phyloP scores from a whole-genome alignment of 2,113 vertebrate species.

The Pelusios castaneus region DNA sequence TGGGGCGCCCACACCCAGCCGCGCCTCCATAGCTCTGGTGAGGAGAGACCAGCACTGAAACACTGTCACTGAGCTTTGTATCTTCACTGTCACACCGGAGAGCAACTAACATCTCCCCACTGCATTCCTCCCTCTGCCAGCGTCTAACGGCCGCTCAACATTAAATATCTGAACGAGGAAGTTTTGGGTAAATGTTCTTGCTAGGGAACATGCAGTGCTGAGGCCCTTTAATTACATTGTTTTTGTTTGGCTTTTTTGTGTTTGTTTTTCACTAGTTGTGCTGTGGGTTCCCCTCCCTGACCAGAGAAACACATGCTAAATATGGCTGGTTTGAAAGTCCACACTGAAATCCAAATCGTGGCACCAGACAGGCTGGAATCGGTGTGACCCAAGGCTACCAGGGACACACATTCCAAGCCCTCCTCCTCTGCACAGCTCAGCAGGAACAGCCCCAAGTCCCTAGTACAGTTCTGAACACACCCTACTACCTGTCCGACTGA shows the following conservation, averaged over 20 bases:
- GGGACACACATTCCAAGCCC: conserved; percentile 77
- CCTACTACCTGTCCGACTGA: background rate
- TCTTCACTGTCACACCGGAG: background rate
- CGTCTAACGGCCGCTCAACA: conserved; percentile 50
- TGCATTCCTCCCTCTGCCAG: background rate
- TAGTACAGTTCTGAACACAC: background rate
- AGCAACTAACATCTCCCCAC: background rate
- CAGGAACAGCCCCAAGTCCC: background rate
- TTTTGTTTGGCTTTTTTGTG: conserved; percentile 62
- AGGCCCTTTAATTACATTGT: conserved; percentile 74
- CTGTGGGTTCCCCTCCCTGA: conserved; percentile 65
- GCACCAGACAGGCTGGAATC: conserved; percentile 92
- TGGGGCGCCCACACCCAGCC: background rate
- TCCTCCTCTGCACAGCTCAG: background rate
- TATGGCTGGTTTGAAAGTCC: conserved; percentile 83
- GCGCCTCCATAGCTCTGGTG: background rate
- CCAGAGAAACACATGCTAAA: conserved; percentile 81
- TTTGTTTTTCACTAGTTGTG: conserved; percentile 61
- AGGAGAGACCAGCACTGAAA: background rate
- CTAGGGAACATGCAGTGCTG: conserved; percentile 75
- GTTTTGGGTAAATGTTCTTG: conserved; percentile 64
- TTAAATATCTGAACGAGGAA: conserved; percentile 57
- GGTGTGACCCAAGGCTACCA: conserved; percentile 76
- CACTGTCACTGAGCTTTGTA: background rate
- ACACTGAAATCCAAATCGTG: conserved; percentile 87